Evolutionary conservation across 2,797 vertebrate genomes (phyloP), one percentile per base, ranked within the genome.

Genomic region (Tadarida brasiliensis): DNA sequence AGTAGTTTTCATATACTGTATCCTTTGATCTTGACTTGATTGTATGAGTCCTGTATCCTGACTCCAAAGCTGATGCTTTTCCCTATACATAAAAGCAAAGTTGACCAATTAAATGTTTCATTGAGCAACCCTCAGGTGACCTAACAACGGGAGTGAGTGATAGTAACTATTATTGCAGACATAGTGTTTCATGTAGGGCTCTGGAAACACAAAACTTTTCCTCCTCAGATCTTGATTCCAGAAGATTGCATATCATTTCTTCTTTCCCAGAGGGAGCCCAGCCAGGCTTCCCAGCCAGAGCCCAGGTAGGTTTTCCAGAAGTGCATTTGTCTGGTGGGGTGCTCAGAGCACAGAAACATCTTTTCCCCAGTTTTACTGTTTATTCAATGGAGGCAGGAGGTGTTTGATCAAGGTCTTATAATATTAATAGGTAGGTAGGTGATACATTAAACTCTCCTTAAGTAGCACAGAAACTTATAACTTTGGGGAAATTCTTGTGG

Each of bases 351-450:
- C 19, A 49, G 28, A 87, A 87, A 84, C 70, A 14, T 56, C 35
- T 59, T 7, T 77, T 88, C 51, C 33, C 35, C 56, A 35, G 7
- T 87, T 88, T 91, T 63, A 49, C 11, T 44, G 6, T n/a, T 47
- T 87, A 76, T 65, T 87, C 47, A 54, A 26, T 47, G 12, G 16
- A 10, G 2, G 2, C 10, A 5, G 15, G 6, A n/a, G 2, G 15
- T 80, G 15, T 74, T 81, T 35, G 8, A 39, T 47, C 35, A 76
- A 54, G 24, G n/a, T 49, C 71, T 93, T 96, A 95, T 92, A 90
- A 51, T 71, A 47, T 74, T 92, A 90, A 51, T 71, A 47, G 70
- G 16, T 81, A 76, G 4, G 4, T 54, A 63, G 51, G 12, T 44
- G 35, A 57, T 65, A 54, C 61, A 80, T 68, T 80, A 49, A 70